These are phyloP conservation scores for Aporrectodea caliginosa DNA, from an alignment of 1,140 invertebrate genomes.

Conservation along the genomic window DNA sequence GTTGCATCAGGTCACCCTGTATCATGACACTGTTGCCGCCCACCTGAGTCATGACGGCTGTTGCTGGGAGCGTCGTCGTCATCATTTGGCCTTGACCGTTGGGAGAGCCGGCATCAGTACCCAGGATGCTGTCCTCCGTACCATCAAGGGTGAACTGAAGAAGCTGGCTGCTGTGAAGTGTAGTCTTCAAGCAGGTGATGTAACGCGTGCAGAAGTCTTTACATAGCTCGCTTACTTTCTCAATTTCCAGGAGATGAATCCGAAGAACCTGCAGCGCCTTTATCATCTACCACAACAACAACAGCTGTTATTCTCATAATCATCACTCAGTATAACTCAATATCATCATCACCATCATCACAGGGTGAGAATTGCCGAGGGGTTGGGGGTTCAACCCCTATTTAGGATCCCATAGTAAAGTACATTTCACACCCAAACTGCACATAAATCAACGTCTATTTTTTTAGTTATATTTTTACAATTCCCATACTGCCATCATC, in stretches of 20 bases:
- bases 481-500: too few species aligned
- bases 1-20: slow-evolving; percentile 44
- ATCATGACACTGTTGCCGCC: slow-evolving; percentile 44
- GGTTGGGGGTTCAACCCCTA: too few species aligned
- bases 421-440: too few species aligned
- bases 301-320: slow-evolving; percentile 19
- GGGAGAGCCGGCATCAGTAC: neutral
- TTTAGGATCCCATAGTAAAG: too few species aligned
- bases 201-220: slow-evolving; percentile 56
- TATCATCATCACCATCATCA: too few species aligned
- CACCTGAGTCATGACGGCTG: slow-evolving; percentile 23
- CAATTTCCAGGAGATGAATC: slow-evolving; percentile 55
- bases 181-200: slow-evolving; percentile 50
- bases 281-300: slow-evolving; percentile 47
- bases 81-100: neutral
- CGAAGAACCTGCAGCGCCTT: slow-evolving; percentile 55
- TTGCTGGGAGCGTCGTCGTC: neutral
- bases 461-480: too few species aligned
- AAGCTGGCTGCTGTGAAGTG: slow-evolving; percentile 27
- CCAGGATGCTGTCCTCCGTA: slow-evolving; percentile 13
- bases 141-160: slow-evolving; percentile 2
- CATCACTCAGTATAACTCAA: too few species aligned
- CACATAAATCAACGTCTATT: too few species aligned
- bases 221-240: slow-evolving; percentile 57
- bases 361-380: too few species aligned